Conservation (phyloP, 2,113 vertebrate species). For the Neolamprologus variostigma region DNA sequence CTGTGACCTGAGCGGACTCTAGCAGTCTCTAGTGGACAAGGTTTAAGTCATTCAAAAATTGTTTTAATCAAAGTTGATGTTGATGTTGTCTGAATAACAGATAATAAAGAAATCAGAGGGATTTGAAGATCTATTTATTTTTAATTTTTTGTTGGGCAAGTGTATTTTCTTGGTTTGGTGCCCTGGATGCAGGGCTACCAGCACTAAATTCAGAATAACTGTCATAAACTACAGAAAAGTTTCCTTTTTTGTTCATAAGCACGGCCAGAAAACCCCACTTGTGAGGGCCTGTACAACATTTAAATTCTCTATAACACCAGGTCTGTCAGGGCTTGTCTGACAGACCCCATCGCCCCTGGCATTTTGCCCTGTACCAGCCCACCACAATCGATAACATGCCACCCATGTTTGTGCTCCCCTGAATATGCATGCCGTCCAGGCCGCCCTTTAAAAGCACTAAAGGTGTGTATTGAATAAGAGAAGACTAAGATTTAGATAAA, state of each 20-base stretch:
- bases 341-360: neutral
- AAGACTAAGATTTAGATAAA: neutral
- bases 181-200: neutral
- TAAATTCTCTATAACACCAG: accelerated
- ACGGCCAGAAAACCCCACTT: neutral
- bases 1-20: neutral
- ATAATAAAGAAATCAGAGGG: neutral
- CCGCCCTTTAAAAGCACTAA: neutral
- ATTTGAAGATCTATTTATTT: neutral
- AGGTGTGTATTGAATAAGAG: neutral
- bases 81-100: neutral
- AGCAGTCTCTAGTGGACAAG: neutral
- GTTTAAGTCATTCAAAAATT: neutral
- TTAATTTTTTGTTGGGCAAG: neutral
- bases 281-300: neutral
- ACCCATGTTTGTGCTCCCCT: neutral
- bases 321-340: neutral
- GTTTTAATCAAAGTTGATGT: neutral
- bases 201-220: neutral
- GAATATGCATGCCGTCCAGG: neutral
- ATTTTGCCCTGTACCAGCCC: neutral
- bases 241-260: neutral
- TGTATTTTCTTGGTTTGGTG: neutral
- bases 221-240: neutral
- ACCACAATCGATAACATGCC: neutral